phyloP scores from a whole-genome alignment of 2,113 vertebrate species.

The Anguilla japonica region DNA sequence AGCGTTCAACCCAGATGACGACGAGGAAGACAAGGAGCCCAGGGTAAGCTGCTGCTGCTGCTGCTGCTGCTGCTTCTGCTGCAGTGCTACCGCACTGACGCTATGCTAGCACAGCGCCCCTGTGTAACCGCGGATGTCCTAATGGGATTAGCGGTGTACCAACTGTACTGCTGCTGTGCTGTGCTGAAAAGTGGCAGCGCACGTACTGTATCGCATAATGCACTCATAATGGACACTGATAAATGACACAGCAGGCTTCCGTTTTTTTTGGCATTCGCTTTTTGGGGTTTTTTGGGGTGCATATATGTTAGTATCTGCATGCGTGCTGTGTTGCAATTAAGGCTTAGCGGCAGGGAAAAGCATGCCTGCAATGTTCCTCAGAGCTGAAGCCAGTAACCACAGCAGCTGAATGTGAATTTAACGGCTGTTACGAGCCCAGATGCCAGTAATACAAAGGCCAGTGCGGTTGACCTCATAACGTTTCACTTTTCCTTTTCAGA shows the following conservation, averaged over 20 bases:
- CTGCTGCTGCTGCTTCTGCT: neutral
- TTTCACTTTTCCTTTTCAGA: conserved; percentile 65
- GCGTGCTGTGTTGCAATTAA: no score
- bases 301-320: neutral
- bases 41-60: conserved; percentile 66
- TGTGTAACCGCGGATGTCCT: no score
- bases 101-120: neutral
- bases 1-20: conserved; percentile 97
- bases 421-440: neutral
- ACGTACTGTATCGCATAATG: no score
- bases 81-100: neutral
- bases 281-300: no score
- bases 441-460: neutral
- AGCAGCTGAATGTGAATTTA: neutral
- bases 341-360: no score
- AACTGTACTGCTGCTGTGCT: neutral
- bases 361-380: no score
- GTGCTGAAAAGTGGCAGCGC: neutral
- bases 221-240: neutral
- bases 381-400: no score
- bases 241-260: neutral
- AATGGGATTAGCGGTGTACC: neutral
- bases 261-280: no score
- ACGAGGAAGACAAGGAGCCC: conserved; percentile 91
- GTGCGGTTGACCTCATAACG: neutral